A percentile compares a stretch with the other conserved stretches of the same genome.
Conservation (phyloP, 2,888 invertebrate genomes). For the Tribolium freemani region DNA sequence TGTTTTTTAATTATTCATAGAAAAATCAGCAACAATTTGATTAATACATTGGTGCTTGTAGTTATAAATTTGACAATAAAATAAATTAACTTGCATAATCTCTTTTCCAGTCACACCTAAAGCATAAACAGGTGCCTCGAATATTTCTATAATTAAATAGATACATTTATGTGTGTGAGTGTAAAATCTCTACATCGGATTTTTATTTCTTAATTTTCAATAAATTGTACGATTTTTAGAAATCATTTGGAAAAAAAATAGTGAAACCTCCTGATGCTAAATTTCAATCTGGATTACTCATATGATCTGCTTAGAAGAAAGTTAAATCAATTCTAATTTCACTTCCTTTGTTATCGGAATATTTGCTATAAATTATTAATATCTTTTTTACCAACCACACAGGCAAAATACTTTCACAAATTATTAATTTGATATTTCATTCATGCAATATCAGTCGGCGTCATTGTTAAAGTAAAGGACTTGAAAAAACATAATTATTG, state of each 20-base stretch:
- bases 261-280: too few species aligned
- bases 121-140: constrained; percentile 2
- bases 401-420: background rate
- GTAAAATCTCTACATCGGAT: background rate
- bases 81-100: constrained; percentile 6
- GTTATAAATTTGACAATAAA: background rate
- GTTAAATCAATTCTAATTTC: background rate
- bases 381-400: background rate
- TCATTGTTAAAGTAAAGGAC: background rate
- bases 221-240: too few species aligned
- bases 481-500: background rate
- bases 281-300: background rate
- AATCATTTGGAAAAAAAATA: too few species aligned
- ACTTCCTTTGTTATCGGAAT: background rate
- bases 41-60: background rate
- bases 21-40: background rate
- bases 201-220: too few species aligned
- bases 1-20: background rate
- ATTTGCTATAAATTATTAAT: background rate
- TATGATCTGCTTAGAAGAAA: background rate
- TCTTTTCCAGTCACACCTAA: constrained; percentile 2
- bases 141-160: constrained; percentile 2
- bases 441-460: background rate
- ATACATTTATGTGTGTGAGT: background rate
- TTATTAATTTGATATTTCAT: background rate